phyloP scores from a whole-genome alignment of 2,888 invertebrate genomes.

The Chromoteleia sp. region DNA sequence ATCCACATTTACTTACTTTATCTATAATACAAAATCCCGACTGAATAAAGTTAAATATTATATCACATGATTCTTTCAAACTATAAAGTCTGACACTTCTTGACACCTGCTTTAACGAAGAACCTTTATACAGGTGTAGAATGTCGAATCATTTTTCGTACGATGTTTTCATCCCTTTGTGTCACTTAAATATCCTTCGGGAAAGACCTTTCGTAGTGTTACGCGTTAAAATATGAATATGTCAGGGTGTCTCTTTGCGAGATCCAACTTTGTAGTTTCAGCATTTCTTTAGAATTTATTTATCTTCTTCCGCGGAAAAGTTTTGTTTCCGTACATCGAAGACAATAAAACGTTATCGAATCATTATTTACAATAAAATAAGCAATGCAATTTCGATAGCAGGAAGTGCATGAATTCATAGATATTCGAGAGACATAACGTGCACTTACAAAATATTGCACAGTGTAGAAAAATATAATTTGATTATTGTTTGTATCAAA shows the following conservation, averaged over 20 bases:
- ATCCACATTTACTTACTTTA: neutral
- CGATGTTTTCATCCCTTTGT: slow-evolving; percentile 44
- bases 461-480: neutral
- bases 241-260: slow-evolving; percentile 55
- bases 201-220: slow-evolving; percentile 75
- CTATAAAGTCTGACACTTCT: slow-evolving; percentile 7
- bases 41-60: slow-evolving; percentile 7
- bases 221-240: slow-evolving; percentile 72
- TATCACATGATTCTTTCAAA: neutral
- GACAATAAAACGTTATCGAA: slow-evolving; percentile 55
- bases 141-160: slow-evolving; percentile 30
- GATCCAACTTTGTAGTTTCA: slow-evolving; percentile 58
- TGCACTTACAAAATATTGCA: neutral
- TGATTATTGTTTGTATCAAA: no score
- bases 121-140: slow-evolving; percentile 4
- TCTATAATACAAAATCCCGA: neutral
- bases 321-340: slow-evolving; percentile 40
- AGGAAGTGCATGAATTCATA: neutral
- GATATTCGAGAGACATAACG: neutral
- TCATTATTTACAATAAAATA: slow-evolving; percentile 39
- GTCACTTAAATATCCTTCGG: slow-evolving; percentile 71
- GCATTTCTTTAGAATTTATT: slow-evolving; percentile 60
- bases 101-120: slow-evolving; percentile 30
- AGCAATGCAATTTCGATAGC: slow-evolving; percentile 16
- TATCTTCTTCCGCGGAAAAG: slow-evolving; percentile 38